Base-by-base conservation (phyloP, 2,797 vertebrate species). In the Hephaestus fuliginosus region DNA sequence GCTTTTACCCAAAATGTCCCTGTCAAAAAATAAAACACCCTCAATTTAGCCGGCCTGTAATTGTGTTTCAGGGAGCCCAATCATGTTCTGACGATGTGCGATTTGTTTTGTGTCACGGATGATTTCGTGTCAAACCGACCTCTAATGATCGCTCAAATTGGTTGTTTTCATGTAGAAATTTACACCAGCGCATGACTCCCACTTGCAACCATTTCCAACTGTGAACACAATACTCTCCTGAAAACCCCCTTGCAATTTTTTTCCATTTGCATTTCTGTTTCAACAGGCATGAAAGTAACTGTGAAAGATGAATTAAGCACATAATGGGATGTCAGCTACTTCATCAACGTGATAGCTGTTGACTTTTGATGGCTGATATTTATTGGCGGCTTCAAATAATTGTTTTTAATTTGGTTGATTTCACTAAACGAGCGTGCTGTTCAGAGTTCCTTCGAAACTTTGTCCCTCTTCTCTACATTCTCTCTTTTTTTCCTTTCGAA, bases 41-140 rank as follows among this genome's bases (percentile, higher is more conserved):
- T 89, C 89, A 89, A 88, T 92, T 88, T 90, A 80, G 84, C 88
- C 67, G 28, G 61, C 86, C 88, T 92, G 87, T 93, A 93, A 93
- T 95, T 93, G 91, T 91, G 81, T 93, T 92, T 88, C 86, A 60
- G 82, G 84, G 78, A 87, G 86, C 73, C 91, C 91, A 94, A 93
- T 92, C 93, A 89, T 92, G 92, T 93, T 92, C 86, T 89, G 90
- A 92, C 85, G 78, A 90, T 68, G 87, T 88, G 83, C 76, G 89
- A 93, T 95, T 95, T 94, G 93, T 94, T 95, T 95, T 94, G 93
- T 94, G 94, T 95, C 93, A 95, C 88, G 92, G 89, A 88, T 93
- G 90, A 93, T 91, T 93, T 92, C 93, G 80, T 91, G 90, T 91
- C 89, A 93, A 95, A 94, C 94, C 87, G 89, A 88, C 90, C 90